Evolutionary conservation across 2,888 invertebrate species (phyloP).

Genomic region (Xestobium rufovillosum): DNA sequence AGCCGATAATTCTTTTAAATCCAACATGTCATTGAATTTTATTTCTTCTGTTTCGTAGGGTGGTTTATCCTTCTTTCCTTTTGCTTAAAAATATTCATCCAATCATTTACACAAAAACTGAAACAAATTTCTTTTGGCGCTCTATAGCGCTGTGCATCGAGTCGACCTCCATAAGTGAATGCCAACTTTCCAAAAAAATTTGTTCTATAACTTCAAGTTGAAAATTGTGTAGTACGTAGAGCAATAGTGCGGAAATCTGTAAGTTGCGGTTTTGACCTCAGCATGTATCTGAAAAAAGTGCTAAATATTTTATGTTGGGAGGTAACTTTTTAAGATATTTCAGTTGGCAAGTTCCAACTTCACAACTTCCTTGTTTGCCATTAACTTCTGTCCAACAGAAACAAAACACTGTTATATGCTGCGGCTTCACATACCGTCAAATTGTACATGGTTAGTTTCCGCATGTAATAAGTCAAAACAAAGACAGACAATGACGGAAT

Average conservation of each 20-base stretch:
- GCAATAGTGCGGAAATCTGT: constrained; percentile 20
- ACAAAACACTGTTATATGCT: constrained; percentile 28
- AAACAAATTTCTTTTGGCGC: constrained; percentile 3
- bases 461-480: constrained; percentile 27
- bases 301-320: constrained; percentile 14
- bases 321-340: constrained; percentile 19
- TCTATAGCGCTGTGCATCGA: constrained; percentile 23
- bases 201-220: constrained; percentile 22
- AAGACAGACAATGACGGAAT: constrained; percentile 26
- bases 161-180: constrained; percentile 26
- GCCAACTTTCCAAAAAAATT: constrained; percentile 27
- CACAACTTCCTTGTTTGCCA: constrained; percentile 30
- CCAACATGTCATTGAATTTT: constrained; percentile 16
- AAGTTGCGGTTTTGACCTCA: constrained; percentile 7
- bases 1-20: constrained; percentile 16
- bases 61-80: constrained; percentile 10
- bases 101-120: constrained; percentile 23
- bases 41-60: constrained; percentile 15
- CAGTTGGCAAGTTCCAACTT: constrained; percentile 28
- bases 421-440: constrained; percentile 31
- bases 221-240: constrained; percentile 16
- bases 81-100: constrained; percentile 21
- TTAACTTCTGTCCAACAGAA: constrained; percentile 29
- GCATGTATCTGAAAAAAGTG: constrained; percentile 8
- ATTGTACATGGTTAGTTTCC: constrained; percentile 30